These are phyloP conservation scores for Coregonus ussuriensis DNA, from an alignment of 2,797 vertebrate genomes.

Conservation along the genomic window DNA sequence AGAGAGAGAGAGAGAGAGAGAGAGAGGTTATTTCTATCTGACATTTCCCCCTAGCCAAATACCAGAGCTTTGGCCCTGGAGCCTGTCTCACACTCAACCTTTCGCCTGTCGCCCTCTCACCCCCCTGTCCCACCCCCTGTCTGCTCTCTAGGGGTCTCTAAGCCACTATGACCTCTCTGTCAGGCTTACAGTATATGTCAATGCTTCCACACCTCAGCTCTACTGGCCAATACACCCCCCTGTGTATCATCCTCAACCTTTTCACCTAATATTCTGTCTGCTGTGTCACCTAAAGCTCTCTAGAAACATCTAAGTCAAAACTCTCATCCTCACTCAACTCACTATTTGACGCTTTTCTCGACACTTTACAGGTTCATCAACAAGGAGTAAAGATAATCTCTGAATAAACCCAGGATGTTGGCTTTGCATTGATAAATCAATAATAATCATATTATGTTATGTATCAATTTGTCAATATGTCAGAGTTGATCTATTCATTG, in stretches of 20 bases:
- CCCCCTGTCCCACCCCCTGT: background rate
- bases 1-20: no score
- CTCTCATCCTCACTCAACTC: no score
- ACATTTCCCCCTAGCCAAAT: background rate
- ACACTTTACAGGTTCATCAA: background rate
- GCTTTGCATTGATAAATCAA: background rate
- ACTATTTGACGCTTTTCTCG: background rate
- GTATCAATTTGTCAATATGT: background rate
- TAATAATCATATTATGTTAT: background rate
- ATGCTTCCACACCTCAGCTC: background rate
- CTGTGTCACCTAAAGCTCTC: background rate
- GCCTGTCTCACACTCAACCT: conserved; percentile 1
- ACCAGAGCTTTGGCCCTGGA: conserved; percentile 1
- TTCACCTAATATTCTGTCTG: background rate
- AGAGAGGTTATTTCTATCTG: background rate
- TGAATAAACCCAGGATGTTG: background rate
- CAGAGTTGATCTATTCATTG: no score
- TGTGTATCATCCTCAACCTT: background rate
- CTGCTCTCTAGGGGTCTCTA: background rate
- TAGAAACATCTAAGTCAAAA: no score
- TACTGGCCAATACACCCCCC: no score
- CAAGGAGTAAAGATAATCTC: background rate
- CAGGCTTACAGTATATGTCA: background rate
- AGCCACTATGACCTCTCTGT: background rate
- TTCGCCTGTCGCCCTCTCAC: background rate